Evolutionary conservation across 1,140 invertebrate species (phyloP).

Genomic region (Aradophagus sp.): DNA sequence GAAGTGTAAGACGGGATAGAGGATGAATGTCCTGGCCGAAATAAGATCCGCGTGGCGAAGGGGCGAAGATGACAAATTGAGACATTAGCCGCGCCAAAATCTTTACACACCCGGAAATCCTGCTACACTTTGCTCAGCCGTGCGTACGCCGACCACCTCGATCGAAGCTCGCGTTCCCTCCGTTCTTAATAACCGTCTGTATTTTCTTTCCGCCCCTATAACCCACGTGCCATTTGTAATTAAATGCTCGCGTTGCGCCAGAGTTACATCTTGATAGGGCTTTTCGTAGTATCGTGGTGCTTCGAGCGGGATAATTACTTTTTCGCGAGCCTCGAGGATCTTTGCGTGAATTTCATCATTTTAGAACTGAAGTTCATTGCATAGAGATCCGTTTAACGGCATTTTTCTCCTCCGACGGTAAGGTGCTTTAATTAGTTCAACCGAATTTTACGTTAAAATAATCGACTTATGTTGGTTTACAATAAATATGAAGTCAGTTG

Average conservation of each 20-base stretch:
- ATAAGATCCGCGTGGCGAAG: conserved; percentile 37
- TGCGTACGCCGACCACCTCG: conserved; percentile 17
- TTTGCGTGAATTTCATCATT: too few relatives aligned
- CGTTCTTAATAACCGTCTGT: conserved; percentile 31
- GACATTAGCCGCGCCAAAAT: conserved; percentile 58
- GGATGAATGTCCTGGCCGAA: conserved; percentile 54
- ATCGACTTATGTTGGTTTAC: too few relatives aligned
- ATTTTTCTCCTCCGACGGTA: too few relatives aligned
- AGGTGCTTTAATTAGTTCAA: too few relatives aligned
- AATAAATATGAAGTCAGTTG: too few relatives aligned
- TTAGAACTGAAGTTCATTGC: too few relatives aligned
- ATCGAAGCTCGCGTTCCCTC: too few relatives aligned
- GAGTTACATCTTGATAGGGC: conserved; percentile 22
- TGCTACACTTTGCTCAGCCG: conserved; percentile 30
- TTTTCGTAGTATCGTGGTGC: too few relatives aligned
- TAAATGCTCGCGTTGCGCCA: conserved; percentile 21
- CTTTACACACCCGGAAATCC: conserved; percentile 37
- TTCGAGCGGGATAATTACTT: too few relatives aligned
- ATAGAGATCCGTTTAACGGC: too few relatives aligned
- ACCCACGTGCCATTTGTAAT: conserved; percentile 26
- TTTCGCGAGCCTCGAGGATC: too few relatives aligned
- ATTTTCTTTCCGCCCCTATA: conserved; percentile 19
- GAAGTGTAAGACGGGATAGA: conserved; percentile 55
- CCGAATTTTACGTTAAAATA: too few relatives aligned
- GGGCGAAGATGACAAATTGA: conserved; percentile 63